A percentile compares a stretch with the other conserved stretches of the same genome.
These are phyloP conservation scores for Parapristionchus giblindavisi DNA, from an alignment of 2,888 invertebrate genomes.

Conservation along the genomic window DNA sequence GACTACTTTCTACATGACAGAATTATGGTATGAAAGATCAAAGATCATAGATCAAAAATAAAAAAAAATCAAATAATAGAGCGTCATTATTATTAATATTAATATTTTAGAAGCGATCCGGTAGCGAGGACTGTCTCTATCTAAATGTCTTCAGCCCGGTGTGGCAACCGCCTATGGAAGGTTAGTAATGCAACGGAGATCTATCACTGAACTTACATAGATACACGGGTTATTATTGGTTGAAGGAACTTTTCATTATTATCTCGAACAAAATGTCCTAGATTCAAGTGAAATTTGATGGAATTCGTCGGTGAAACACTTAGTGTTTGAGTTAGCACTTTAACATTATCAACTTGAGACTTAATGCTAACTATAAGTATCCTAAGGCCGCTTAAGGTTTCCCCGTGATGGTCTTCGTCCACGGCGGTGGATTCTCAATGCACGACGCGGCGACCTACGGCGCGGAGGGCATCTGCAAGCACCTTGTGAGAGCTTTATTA, in stretches of 20 bases:
- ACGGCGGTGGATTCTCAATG: constrained; percentile 55
- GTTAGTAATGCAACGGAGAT: background rate
- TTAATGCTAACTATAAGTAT: no score
- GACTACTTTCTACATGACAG: constrained; percentile 41
- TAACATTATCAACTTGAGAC: no score
- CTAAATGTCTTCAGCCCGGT: constrained; percentile 52
- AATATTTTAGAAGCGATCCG: constrained; percentile 33
- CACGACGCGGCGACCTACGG: constrained; percentile 53
- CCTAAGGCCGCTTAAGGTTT: no score
- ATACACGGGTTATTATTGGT: no score
- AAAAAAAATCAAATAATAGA: background rate
- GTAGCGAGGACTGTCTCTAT: constrained; percentile 51
- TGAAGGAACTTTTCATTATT: no score
- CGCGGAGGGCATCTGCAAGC: constrained; percentile 47
- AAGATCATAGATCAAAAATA: background rate
- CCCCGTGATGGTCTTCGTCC: constrained; percentile 56
- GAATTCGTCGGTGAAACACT: no score
- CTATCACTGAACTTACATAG: no score
- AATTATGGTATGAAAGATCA: constrained; percentile 6
- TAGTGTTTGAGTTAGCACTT: no score
- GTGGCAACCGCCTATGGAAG: constrained; percentile 22
- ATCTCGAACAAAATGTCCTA: no score
- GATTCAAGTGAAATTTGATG: no score
- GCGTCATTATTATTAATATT: background rate
- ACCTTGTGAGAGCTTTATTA: constrained; percentile 27